These are phyloP conservation scores for Pherbina coryleti DNA, from an alignment of 2,888 invertebrate species.

Conservation along the genomic window DNA sequence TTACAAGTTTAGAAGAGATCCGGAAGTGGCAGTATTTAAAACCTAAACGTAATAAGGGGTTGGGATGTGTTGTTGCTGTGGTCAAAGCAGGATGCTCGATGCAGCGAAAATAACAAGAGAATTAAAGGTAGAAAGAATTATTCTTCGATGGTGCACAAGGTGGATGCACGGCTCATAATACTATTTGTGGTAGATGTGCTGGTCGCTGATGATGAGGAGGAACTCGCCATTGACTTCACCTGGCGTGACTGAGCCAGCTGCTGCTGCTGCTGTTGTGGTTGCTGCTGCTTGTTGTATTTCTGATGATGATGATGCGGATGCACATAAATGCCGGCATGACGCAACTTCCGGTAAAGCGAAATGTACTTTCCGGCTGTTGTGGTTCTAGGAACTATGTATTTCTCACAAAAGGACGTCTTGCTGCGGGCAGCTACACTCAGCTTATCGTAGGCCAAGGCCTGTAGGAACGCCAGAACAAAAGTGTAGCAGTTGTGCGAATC, in stretches of 20 bases:
- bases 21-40: background rate
- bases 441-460: slow-evolving; percentile 78
- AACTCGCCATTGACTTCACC: slow-evolving; percentile 11
- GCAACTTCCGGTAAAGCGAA: slow-evolving; percentile 81
- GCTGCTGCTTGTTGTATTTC: slow-evolving; percentile 29
- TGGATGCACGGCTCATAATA: slow-evolving; percentile 54
- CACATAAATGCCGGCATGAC: slow-evolving; percentile 71
- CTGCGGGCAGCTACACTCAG: slow-evolving; percentile 77
- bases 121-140: slow-evolving; percentile 38
- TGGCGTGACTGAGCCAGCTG: slow-evolving; percentile 14
- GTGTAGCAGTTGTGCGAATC: slow-evolving; percentile 86
- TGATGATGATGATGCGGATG: slow-evolving; percentile 61
- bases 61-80: background rate
- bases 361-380: slow-evolving; percentile 88
- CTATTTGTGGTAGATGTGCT: slow-evolving; percentile 46
- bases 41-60: background rate
- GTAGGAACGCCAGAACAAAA: slow-evolving; percentile 85
- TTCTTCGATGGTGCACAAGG: slow-evolving; percentile 63
- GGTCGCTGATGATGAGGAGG: slow-evolving; percentile 22
- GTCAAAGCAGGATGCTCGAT: background rate
- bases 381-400: slow-evolving; percentile 85
- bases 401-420: slow-evolving; percentile 81
- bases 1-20: background rate
- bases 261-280: slow-evolving; percentile 32
- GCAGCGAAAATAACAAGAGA: background rate